A percentile compares a stretch with the other conserved stretches of the same genome.
Conservation (phyloP, 2,113 vertebrate genomes). For the Nesogale talazaci region DNA sequence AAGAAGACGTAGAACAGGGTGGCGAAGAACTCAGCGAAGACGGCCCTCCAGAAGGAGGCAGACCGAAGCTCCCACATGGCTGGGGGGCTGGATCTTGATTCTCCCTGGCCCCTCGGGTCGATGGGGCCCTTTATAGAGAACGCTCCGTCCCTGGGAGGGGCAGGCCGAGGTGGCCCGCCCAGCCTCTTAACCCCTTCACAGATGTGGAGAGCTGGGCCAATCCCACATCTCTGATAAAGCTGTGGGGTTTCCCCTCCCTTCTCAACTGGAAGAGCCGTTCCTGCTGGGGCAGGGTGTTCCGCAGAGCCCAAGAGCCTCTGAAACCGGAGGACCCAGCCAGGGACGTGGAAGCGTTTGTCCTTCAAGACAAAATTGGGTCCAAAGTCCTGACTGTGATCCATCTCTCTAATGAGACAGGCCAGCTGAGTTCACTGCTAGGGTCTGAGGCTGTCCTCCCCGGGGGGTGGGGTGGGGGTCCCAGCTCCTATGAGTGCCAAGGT, state of each 20-base stretch:
- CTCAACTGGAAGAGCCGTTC: background rate
- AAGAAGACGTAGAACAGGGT: slow-evolving; percentile 96
- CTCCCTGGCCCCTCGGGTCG: slow-evolving; percentile 59
- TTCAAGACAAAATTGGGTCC: slow-evolving; percentile 33
- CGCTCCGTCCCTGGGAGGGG: slow-evolving; percentile 81
- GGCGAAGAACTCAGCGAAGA: slow-evolving; percentile 95
- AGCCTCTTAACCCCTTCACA: slow-evolving; percentile 82
- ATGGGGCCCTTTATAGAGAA: slow-evolving; percentile 83
- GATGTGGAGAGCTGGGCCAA: background rate
- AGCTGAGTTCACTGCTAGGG: background rate
- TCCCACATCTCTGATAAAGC: background rate
- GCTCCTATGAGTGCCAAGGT: slow-evolving; percentile 39
- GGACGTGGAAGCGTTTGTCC: background rate
- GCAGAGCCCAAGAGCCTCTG: background rate
- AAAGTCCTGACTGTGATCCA: background rate
- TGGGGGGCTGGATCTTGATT: slow-evolving; percentile 71
- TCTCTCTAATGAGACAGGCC: slow-evolving; percentile 17
- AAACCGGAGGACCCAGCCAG: background rate
- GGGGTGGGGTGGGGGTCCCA: slow-evolving; percentile 23
- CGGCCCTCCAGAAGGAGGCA: slow-evolving; percentile 96
- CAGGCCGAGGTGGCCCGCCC: slow-evolving; percentile 60
- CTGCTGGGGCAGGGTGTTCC: background rate
- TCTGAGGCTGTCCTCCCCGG: slow-evolving; percentile 4
- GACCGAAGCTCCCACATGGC: slow-evolving; percentile 97
- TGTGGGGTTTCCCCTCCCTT: background rate